phyloP scores from a whole-genome alignment of 2,113 vertebrate genomes.

The Paedocypris sp. region DNA sequence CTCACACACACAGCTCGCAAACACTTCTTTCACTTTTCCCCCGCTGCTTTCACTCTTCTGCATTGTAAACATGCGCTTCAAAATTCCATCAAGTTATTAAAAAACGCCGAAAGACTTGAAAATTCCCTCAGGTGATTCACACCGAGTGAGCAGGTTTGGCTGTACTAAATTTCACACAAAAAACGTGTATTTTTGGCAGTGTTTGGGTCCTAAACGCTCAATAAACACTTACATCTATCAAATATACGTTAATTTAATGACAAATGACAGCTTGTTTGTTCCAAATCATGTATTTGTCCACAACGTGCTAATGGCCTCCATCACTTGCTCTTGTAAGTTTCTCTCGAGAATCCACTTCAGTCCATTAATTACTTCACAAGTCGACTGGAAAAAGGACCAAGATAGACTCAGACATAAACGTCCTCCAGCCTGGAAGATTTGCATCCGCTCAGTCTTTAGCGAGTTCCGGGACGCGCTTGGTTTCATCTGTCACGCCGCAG shows the following conservation, averaged over 20 bases:
- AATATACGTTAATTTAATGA: too few species aligned
- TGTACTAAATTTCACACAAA: too few species aligned
- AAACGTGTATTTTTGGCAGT: too few species aligned
- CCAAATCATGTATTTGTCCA: not conserved
- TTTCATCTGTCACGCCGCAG: not conserved
- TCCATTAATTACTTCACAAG: slow-evolving; percentile 22
- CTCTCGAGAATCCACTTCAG: slow-evolving; percentile 6
- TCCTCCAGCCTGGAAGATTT: not conserved
- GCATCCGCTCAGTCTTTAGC: not conserved
- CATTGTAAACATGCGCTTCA: too few species aligned
- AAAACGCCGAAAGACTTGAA: too few species aligned
- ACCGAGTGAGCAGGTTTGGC: too few species aligned
- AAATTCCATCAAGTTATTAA: too few species aligned
- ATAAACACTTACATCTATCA: too few species aligned
- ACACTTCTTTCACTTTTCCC: too few species aligned
- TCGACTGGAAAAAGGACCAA: not conserved
- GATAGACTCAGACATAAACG: not conserved
- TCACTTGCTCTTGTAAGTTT: not conserved
- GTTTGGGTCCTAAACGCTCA: too few species aligned
- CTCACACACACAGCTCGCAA: not conserved
- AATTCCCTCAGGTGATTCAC: too few species aligned
- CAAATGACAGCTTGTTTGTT: not conserved
- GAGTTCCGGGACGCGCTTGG: not conserved
- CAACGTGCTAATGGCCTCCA: slow-evolving; percentile 3
- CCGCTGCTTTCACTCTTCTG: too few species aligned